Conservation (phyloP, 2,113 vertebrate species). For the Gnathonemus echidnorhynchus region DNA sequence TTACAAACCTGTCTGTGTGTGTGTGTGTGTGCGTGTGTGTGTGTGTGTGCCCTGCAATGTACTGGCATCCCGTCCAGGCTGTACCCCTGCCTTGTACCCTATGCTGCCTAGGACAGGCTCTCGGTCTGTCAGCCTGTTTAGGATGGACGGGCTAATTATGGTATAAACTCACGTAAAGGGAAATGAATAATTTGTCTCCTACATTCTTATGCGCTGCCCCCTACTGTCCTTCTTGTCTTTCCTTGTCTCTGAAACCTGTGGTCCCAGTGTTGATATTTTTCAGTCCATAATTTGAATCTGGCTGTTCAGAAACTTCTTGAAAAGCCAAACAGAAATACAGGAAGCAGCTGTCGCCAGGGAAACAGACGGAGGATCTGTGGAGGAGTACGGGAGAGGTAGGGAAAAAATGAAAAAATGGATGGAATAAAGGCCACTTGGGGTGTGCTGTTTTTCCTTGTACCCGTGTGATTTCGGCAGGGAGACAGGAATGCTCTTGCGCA, state of each 20-base stretch:
- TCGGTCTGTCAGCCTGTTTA: background rate
- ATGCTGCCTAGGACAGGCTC: background rate
- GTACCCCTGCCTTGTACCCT: background rate
- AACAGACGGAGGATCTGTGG: conserved; percentile 49
- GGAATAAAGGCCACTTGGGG: conserved; percentile 37
- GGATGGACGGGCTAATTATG: background rate
- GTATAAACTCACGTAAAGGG: background rate
- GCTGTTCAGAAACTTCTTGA: conserved; percentile 27
- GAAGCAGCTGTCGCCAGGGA: conserved; percentile 68
- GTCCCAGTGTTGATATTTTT: background rate
- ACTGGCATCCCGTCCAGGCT: background rate
- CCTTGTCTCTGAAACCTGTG: background rate
- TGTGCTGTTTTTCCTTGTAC: conserved; percentile 33
- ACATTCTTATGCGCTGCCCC: background rate
- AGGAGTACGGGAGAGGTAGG: conserved; percentile 43
- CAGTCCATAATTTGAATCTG: background rate
- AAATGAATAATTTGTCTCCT: background rate
- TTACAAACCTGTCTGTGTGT: too few species aligned
- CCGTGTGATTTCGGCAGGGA: conserved; percentile 51
- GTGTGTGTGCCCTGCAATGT: background rate
- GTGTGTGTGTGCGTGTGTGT: background rate
- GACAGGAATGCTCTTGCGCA: conserved; percentile 46
- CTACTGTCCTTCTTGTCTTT: background rate
- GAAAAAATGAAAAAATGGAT: conserved; percentile 41
- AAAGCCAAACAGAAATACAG: conserved; percentile 59